Base-by-base conservation (phyloP, 2,888 invertebrate genomes). In the Eugnorisma glareosa region DNA sequence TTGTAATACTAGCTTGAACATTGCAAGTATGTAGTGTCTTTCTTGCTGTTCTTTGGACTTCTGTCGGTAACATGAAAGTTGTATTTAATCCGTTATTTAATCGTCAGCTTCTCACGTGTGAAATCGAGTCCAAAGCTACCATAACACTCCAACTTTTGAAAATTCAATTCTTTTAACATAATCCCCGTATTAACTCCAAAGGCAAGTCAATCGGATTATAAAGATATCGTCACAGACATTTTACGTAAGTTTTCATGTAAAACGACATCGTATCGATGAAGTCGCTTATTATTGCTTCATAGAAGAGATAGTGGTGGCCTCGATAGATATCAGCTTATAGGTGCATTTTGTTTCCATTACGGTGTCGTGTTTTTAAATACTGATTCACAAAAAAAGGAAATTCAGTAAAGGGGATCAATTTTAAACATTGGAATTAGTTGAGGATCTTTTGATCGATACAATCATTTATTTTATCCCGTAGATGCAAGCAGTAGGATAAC, bases 271-370 rank as follows among this genome's bases (percentile, higher is more conserved):
- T 90, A 88, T 85, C 87, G 92, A 93, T 93, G 93, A 89, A 87
- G 89, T 91, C 89, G 87, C 90, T 93, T 93, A 91, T 92, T 93
- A 94, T 92, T 92, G 91, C 91, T 92, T 91, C 92, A 91, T 88
- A 89, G 91, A 90, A 92, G 71, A 86, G 93, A 94, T 94, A 93
- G 89, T 85, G 81, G 83, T 91, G 92, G 84, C 94, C 94, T 92
- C 93, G 87, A 92, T 94, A 92, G 94, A 95, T 95, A 91, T 80
- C 81, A 84, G 82, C 82, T 77, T 63, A 73, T 84, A 61, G 86
- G 88, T 91, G 89, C 77, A 85, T 89, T 88, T 86, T 86, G 81
- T 87, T 87, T 79, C 66, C 73, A 79, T 80, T 66, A 75, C 54
- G 54, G 69, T 71, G 48, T 61, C n/a, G 18, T 67, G 51, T 75